Evolutionary conservation across 2,797 vertebrate species (phyloP), one percentile per base, ranked within the genome.

Genomic region (Dryobates pubescens): DNA sequence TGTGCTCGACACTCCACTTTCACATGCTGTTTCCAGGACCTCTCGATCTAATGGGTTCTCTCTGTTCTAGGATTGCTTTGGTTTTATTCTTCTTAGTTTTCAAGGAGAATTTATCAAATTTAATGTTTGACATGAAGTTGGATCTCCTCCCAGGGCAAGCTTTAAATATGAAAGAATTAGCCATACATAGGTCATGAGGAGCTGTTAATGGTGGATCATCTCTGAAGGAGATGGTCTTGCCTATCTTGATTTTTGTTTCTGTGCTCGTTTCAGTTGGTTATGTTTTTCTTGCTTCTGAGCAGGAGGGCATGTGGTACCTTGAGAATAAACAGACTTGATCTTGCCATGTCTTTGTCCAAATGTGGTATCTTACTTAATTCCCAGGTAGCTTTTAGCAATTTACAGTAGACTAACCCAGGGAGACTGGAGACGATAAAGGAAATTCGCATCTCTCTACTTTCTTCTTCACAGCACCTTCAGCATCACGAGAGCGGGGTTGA

Each of bases 401-500:
- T 34, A 9, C 19, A 10, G 63, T 27, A 87, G 38, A 10, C 68
- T 74, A n/a, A 54, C 57, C 26, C 45, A 10, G 34, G 53, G 79
- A 65, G 71, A 11, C 23, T 11, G 67, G 63, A 80, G 73, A 23
- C 14, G 32, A 18, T 49, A 8, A 34, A 65, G 71, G 77, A 30
- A 84, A 43, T 8, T 93, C 82, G 7, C 47, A 26, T 94, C 72
- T 89, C 81, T 96, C 74, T 97, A 30, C 92, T 96, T 84, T 86
- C 82, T 89, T 94, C 93, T 94, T 95, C 70, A 32, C 98, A 99
- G 99, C 99, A 99, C 97, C 98, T 99, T 97, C 99, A 99, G 98
- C 99, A 99, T 96, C 99, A 99, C 3, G 99, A 99, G 97, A 98
- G 98, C 10, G 98, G 98, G 7, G 97, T 99, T 74, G 99, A 99